These are phyloP conservation scores for Diadema setosum DNA, from an alignment of 35 echinoderm and acorn worm genomes.

Conservation along the genomic window DNA sequence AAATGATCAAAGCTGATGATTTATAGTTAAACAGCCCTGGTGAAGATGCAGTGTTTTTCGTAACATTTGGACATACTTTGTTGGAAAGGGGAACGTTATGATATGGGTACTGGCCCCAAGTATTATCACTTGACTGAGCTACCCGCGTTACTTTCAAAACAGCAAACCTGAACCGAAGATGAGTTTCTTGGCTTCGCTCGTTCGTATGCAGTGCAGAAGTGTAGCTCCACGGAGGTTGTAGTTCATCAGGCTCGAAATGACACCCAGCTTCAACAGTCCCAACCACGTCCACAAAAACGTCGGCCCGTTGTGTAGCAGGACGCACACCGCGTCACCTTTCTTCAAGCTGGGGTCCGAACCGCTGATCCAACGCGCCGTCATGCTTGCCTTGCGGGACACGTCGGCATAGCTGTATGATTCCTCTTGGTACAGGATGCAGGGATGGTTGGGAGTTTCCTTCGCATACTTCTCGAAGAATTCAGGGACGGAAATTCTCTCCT, in stretches of 20 bases:
- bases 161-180: slow-evolving; percentile 65
- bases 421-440: slow-evolving; percentile 35
- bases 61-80: too few relatives aligned
- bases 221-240: slow-evolving; percentile 39
- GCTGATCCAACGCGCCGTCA: not conserved
- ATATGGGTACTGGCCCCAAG: too few relatives aligned
- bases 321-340: slow-evolving; percentile 41
- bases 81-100: too few relatives aligned
- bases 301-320: slow-evolving; percentile 71
- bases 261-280: slow-evolving; percentile 49
- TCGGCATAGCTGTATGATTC: slow-evolving; percentile 50
- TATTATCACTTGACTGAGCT: too few relatives aligned
- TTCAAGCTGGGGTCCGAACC: not conserved
- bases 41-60: too few relatives aligned
- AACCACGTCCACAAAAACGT: slow-evolving; percentile 45
- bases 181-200: slow-evolving; percentile 45
- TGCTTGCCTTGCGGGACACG: slow-evolving; percentile 30
- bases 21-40: too few relatives aligned
- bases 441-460: not conserved
- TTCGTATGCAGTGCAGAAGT: slow-evolving; percentile 58
- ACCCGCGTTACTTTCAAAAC: too few relatives aligned
- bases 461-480: not conserved
- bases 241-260: slow-evolving; percentile 52
- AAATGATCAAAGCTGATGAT: too few relatives aligned
- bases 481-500: not conserved